Conservation (phyloP, 2,113 vertebrate genomes). For the Chloropsis cyanopogon region DNA sequence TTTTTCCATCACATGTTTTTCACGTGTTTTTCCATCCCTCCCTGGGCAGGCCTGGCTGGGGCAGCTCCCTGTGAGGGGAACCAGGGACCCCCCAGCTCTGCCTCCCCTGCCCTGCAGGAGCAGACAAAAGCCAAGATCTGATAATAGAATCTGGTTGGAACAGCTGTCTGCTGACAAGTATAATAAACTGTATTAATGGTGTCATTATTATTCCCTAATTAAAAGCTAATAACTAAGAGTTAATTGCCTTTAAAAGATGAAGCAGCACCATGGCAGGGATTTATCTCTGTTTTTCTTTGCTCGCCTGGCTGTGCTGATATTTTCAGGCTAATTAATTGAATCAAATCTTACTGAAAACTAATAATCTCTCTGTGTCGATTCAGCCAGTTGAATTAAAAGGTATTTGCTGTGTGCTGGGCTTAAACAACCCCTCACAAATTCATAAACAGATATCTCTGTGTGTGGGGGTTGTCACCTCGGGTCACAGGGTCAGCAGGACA, state of each 20-base stretch:
- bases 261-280: constrained; percentile 64
- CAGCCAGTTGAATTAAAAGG: constrained; percentile 39
- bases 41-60: neutral
- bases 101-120: neutral
- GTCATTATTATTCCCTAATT: constrained; percentile 79
- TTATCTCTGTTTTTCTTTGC: constrained; percentile 74
- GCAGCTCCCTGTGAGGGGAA: neutral
- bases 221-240: constrained; percentile 80
- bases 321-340: constrained; percentile 74
- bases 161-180: constrained; percentile 77
- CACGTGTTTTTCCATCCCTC: neutral
- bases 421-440: neutral
- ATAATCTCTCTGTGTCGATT: constrained; percentile 39
- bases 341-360: constrained; percentile 64
- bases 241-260: constrained; percentile 80
- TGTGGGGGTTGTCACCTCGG: rapidly evolving
- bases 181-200: constrained; percentile 76
- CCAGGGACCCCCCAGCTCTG: neutral
- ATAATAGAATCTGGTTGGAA: constrained; percentile 57
- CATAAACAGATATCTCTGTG: rapidly evolving
- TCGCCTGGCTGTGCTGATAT: constrained; percentile 70
- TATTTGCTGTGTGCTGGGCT: neutral
- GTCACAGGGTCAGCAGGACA: neutral
- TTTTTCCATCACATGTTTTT: too few species aligned
- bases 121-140: constrained; percentile 29